Percentiles rank a stretch among this genome's conserved stretches.
phyloP scores from a whole-genome alignment of 2,888 invertebrate species.

The Thumatha senex region DNA sequence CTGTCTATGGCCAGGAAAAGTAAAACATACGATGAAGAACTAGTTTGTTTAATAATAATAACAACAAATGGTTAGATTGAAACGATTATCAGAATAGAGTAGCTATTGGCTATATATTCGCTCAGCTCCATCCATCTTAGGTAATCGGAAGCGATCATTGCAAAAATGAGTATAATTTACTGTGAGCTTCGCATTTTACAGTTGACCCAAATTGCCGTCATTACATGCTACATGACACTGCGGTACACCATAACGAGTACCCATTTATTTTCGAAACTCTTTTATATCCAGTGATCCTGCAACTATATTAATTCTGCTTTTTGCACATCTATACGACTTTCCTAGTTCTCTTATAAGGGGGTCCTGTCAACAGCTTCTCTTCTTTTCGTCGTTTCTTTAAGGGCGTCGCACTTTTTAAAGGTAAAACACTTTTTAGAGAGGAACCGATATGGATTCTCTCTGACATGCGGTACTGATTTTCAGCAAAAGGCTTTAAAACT shows the following conservation, averaged over 20 bases:
- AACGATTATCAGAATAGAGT: conserved; percentile 47
- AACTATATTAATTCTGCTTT: conserved; percentile 19
- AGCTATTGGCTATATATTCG: conserved; percentile 54
- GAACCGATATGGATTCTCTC: conserved; percentile 64
- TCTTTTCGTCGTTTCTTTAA: conserved; percentile 57
- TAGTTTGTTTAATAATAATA: conserved; percentile 29
- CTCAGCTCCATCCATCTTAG: conserved; percentile 63
- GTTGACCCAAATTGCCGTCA: conserved; percentile 69
- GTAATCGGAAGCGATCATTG: conserved; percentile 79
- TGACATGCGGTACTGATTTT: conserved; percentile 65
- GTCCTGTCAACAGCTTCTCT: conserved; percentile 50
- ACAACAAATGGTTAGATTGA: conserved; percentile 29
- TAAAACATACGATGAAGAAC: conserved; percentile 14
- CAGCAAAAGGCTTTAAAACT: conserved; percentile 61
- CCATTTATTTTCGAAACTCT: conserved; percentile 49
- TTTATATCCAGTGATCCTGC: conserved; percentile 39
- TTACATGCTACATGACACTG: conserved; percentile 69
- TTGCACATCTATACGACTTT: conserved; percentile 29
- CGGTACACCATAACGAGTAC: conserved; percentile 58
- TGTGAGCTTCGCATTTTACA: conserved; percentile 67
- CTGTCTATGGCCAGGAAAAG: too few species aligned
- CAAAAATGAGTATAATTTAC: conserved; percentile 76
- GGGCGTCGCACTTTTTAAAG: conserved; percentile 47
- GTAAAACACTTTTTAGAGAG: conserved; percentile 44
- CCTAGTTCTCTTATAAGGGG: conserved; percentile 58